Conservation (phyloP, 2,113 vertebrate genomes). For the Saccopteryx bilineata region DNA sequence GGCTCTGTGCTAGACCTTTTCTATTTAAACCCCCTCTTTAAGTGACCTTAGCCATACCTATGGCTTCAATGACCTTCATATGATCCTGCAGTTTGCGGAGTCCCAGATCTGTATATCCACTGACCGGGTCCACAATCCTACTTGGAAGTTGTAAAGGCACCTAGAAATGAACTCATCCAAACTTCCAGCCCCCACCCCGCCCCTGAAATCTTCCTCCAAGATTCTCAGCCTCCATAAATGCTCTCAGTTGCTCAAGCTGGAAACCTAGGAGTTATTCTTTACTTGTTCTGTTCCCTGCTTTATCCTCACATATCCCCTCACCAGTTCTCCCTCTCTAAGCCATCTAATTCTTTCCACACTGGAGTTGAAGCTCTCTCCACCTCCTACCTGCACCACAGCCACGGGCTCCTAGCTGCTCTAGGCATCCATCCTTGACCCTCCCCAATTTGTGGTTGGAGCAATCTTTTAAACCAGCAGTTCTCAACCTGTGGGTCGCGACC, state of each 20-base stretch:
- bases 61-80: background rate
- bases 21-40: background rate
- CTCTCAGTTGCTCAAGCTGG: background rate
- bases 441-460: background rate
- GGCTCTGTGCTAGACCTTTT: background rate
- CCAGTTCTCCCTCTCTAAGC: background rate
- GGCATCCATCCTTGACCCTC: background rate
- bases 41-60: background rate
- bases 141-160: constrained; percentile 3
- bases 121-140: background rate
- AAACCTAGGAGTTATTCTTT: background rate
- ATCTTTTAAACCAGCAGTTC: background rate
- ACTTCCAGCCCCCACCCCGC: background rate
- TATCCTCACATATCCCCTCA: background rate
- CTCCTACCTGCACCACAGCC: background rate
- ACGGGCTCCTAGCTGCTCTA: background rate
- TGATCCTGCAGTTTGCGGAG: background rate
- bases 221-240: background rate
- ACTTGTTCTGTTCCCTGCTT: background rate
- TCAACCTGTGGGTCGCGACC: too few relatives aligned
- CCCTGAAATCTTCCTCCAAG: background rate
- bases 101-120: background rate
- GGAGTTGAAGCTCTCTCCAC: background rate
- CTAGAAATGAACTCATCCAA: background rate
- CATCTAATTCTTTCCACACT: background rate